Conservation (phyloP, 2,888 invertebrate species). For the Thymelicus acteon region DNA sequence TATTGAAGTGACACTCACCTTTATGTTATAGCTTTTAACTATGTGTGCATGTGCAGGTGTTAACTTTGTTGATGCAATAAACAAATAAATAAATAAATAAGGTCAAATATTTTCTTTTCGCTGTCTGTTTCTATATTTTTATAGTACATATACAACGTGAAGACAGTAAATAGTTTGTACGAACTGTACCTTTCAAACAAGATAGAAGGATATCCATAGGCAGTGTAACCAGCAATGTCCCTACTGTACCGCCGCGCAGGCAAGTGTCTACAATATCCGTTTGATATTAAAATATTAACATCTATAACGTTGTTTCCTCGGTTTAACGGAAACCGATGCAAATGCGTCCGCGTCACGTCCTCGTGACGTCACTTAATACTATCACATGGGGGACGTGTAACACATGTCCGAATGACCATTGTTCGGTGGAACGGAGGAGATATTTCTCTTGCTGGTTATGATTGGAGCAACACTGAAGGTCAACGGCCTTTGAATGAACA, state of each 20-base stretch:
- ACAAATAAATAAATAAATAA: too few species aligned
- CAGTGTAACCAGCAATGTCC: too few species aligned
- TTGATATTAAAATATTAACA: constrained; percentile 22
- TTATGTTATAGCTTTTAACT: too few species aligned
- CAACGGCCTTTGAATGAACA: too few species aligned
- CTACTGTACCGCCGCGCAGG: constrained; percentile 6
- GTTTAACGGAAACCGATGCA: constrained; percentile 66
- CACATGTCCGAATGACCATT: not conserved
- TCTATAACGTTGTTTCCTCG: constrained; percentile 49
- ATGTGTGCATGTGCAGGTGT: too few species aligned
- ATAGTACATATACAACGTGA: too few species aligned
- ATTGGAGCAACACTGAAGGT: not conserved
- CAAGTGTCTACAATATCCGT: constrained; percentile 32
- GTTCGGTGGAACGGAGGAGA: not conserved
- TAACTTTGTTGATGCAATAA: too few species aligned
- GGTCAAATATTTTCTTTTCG: too few species aligned
- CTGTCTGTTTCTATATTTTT: too few species aligned
- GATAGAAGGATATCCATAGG: not conserved
- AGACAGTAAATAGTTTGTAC: too few species aligned
- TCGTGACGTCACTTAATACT: constrained; percentile 29
- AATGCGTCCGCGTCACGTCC: constrained; percentile 54
- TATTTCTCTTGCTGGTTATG: not conserved
- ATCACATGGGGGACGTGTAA: not conserved
- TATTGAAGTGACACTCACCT: too few species aligned
- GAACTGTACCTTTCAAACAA: too few species aligned